Base-by-base conservation (phyloP, 2,888 invertebrate genomes). In the Leptinotarsa juncta region DNA sequence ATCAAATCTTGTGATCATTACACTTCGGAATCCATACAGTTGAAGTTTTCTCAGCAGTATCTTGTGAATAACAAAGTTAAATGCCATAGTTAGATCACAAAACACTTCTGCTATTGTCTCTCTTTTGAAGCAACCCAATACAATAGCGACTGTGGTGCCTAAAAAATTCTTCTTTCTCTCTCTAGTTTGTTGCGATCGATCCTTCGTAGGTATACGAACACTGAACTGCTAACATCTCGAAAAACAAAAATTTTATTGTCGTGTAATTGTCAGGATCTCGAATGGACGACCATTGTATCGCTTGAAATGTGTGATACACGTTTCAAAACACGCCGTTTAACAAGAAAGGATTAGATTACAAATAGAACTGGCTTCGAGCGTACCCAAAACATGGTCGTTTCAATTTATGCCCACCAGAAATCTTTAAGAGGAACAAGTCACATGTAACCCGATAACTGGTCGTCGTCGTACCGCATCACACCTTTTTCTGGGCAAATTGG, bases 321-420 rank as follows among this genome's bases (percentile, higher is more conserved):
- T 70, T 78, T 74, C 74, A 67, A 80, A 80, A 82, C 82, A 81
- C 80, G 81, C 78, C 77, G 80, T 82, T 82, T 81, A 81, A 81
- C 81, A 81, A 80, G 80, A 75, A 71, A 66, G 80, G 80, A 82
- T 82, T 82, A 81, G 80, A 81, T 82, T 82, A 81, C 82, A 77
- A 81, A 81, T 81, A 78, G 81, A 78, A 79, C 78, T 75, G 70
- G 79, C 76, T 78, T 70, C 76, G 78, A 76, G 75, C 78, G 73
- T 78, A 71, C 75, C 73, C 74, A 77, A 78, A 79, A 80, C 75
- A 77, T 74, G 77, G 67, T 65, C 67, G 70, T 50, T 75, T 70
- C 70, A 79, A 81, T 81, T 79, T 79, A 81, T 79, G 73, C 75
- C 71, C 67, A 73, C 72, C 75, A 66, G 72, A 68, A 70, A 72